Conservation (phyloP, 2,113 vertebrate genomes). For the Pipa parva region DNA sequence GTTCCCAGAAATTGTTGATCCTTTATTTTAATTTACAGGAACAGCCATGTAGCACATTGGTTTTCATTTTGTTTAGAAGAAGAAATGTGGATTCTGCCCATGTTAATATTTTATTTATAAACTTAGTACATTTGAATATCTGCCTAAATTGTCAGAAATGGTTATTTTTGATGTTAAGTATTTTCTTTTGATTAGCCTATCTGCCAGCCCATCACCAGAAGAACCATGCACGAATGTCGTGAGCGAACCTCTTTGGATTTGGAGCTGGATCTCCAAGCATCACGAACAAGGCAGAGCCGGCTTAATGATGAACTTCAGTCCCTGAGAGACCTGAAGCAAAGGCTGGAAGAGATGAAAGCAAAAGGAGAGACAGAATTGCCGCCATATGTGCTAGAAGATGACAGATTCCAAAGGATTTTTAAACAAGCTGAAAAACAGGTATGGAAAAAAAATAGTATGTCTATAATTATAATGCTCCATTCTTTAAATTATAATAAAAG, state of each 20-base stretch:
- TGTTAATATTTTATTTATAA: no score
- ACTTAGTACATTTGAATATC: no score
- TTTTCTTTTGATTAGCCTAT: slow-evolving; percentile 52
- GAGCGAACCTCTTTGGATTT: slow-evolving; percentile 74
- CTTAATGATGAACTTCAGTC: slow-evolving; percentile 74
- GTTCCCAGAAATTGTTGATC: no score
- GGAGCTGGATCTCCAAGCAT: slow-evolving; percentile 79
- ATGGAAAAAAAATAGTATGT: no score
- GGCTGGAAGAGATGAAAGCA: slow-evolving; percentile 68
- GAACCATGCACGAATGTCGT: slow-evolving; percentile 52
- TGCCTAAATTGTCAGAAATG: no score
- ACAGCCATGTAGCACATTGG: no score
- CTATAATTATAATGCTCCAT: no score
- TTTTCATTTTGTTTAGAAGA: no score
- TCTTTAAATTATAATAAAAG: no score
- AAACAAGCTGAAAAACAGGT: slow-evolving; percentile 75
- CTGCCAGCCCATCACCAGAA: slow-evolving; percentile 58
- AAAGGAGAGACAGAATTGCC: slow-evolving; percentile 68
- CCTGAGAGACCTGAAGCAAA: slow-evolving; percentile 63
- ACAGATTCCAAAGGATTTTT: slow-evolving; percentile 71
- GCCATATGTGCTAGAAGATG: slow-evolving; percentile 63
- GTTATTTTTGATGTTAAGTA: no score
- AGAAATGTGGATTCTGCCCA: no score
- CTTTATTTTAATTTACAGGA: no score
- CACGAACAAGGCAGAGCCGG: slow-evolving; percentile 67